phyloP scores from a whole-genome alignment of 1,140 invertebrate genomes.

The Drosophila fuyamai region DNA sequence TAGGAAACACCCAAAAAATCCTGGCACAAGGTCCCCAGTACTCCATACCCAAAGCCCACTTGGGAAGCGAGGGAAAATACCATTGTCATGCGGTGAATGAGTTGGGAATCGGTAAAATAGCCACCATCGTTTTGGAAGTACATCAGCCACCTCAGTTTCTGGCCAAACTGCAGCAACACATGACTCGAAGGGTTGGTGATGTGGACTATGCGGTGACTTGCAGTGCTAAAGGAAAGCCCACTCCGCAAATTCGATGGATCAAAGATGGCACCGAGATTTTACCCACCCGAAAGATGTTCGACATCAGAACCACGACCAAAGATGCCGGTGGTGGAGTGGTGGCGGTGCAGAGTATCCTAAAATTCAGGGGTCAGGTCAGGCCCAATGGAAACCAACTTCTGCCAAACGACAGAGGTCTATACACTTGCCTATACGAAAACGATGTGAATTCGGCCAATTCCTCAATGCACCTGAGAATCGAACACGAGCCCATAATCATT shows the following conservation, averaged over 20 bases:
- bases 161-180: slow-evolving; percentile 91
- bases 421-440: slow-evolving; percentile 95
- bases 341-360: slow-evolving; percentile 92
- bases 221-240: slow-evolving; percentile 93
- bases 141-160: slow-evolving; percentile 94
- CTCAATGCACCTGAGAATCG: slow-evolving; percentile 94
- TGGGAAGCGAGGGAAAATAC: slow-evolving; percentile 94
- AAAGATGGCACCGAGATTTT: slow-evolving; percentile 93
- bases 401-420: slow-evolving; percentile 94
- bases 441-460: slow-evolving; percentile 94
- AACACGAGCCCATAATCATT: slow-evolving; percentile 94
- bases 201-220: slow-evolving; percentile 92
- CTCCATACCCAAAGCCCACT: slow-evolving; percentile 92
- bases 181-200: slow-evolving; percentile 92
- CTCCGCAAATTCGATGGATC: slow-evolving; percentile 92
- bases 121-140: slow-evolving; percentile 92
- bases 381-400: slow-evolving; percentile 91
- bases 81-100: slow-evolving; percentile 96
- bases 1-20: slow-evolving; percentile 87
- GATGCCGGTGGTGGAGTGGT: slow-evolving; percentile 90
- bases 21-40: slow-evolving; percentile 91
- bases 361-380: slow-evolving; percentile 91
- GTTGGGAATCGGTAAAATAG: slow-evolving; percentile 92
- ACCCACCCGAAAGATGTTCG: slow-evolving; percentile 90
- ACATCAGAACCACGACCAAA: slow-evolving; percentile 90